phyloP scores from a whole-genome alignment of 1,140 invertebrate genomes.

The Calliopsis andreniformis region DNA sequence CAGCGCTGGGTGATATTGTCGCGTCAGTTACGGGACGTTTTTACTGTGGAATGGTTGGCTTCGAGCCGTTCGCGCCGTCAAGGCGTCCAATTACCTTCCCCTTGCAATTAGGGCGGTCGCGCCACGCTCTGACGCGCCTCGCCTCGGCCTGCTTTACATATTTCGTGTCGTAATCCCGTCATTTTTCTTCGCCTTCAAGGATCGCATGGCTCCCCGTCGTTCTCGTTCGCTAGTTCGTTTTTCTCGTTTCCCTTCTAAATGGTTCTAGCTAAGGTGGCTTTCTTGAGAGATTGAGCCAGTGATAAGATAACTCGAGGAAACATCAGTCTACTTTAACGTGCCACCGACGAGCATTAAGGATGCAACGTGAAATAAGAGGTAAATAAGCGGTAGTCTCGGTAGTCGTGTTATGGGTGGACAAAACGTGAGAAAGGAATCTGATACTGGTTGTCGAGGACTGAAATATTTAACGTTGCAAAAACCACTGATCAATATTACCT shows the following conservation, averaged over 20 bases:
- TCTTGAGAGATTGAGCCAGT: not conserved
- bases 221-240: not conserved
- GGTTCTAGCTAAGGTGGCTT: not conserved
- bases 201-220: not conserved
- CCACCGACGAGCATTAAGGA: not conserved
- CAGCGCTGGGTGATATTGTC: conserved; percentile 9
- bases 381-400: not conserved
- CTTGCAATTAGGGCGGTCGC: conserved; percentile 6
- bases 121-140: not conserved
- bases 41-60: not conserved
- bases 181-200: not conserved
- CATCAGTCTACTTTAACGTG: not conserved
- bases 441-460: not conserved
- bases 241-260: not conserved
- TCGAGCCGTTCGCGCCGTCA: not conserved
- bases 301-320: not conserved
- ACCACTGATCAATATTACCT: too few species aligned
- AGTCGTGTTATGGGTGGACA: not conserved
- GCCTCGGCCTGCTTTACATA: not conserved
- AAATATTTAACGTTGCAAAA: too few species aligned
- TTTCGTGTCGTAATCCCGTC: not conserved
- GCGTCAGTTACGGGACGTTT: conserved; percentile 21
- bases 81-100: conserved; percentile 8
- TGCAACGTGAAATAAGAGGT: too few species aligned
- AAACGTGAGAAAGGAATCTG: not conserved